Base-by-base conservation (phyloP, 2,888 invertebrate genomes). In the Protula sp. region DNA sequence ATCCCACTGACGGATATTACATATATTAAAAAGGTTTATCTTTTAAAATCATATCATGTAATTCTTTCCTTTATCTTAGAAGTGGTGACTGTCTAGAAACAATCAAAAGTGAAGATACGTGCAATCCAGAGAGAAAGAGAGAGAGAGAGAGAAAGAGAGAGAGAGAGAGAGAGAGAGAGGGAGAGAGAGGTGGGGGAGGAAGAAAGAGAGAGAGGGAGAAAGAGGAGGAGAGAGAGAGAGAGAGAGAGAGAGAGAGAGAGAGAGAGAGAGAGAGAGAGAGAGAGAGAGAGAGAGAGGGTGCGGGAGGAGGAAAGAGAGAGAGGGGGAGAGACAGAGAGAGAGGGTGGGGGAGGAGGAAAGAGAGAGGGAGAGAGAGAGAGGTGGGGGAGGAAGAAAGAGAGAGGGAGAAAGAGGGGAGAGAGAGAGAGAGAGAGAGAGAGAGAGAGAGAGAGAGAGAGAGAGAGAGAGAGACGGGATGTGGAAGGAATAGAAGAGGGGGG, bases 291-390 rank as follows among this genome's bases (percentile, higher is more conserved):
- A n/a, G n/a, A n/a, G n/a, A n/a, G n/a, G n/a, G n/a, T n/a, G n/a
- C n/a, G n/a, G n/a, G 29, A 30, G 54, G 27, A 22, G 22, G 29
- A 30, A 31, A 14, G 29, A 14, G 54, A 30, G 29, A 14, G 54
- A 54, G 54, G 14, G 54, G 14, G 54, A 54, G 30, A 54, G 54
- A 26, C 22, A 54, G 54, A 30, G n/a, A n/a, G n/a, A n/a, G n/a
- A n/a, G n/a, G n/a, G n/a, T n/a, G n/a, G n/a, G n/a, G n/a, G n/a
- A n/a, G 31, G 29, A 26, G 3, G 29, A 54, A n/a, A 14, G 31
- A 30, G 54, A 14, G 31, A 30, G 54, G 31, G 54, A 30, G 31
- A 14, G 29, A 30, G 54, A n/a, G n/a, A n/a, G n/a, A n/a, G n/a
- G n/a, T n/a, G n/a, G n/a, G n/a, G n/a, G n/a, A n/a, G n/a, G n/a